Conservation (phyloP, 1,140 invertebrate genomes). For the Copidosoma floridanum region DNA sequence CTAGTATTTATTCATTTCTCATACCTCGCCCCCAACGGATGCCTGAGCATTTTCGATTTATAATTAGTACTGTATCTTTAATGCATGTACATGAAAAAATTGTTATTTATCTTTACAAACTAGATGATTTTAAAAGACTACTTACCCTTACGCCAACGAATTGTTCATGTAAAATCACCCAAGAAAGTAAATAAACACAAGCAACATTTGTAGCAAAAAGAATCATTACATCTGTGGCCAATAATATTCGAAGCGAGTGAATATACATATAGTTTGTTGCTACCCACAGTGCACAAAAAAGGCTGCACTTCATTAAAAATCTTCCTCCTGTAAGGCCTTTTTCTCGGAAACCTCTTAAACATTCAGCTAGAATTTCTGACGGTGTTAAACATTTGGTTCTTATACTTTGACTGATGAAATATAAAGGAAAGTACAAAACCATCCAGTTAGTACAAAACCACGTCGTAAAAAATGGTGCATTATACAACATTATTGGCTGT, state of each 20-base stretch:
- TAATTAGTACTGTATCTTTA: no score
- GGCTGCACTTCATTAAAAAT: conserved; percentile 78
- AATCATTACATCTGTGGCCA: conserved; percentile 88
- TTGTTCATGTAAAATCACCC: conserved; percentile 94
- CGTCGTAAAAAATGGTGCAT: conserved; percentile 90
- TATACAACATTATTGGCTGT: conserved; percentile 65
- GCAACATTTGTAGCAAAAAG: conserved; percentile 91
- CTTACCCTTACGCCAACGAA: conserved; percentile 91
- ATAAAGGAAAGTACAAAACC: conserved; percentile 86
- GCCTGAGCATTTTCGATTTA: no score
- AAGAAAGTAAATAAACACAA: conserved; percentile 90
- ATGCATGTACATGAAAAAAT: no score
- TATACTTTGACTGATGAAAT: conserved; percentile 71
- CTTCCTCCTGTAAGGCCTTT: conserved; percentile 83
- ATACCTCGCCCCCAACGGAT: no score
- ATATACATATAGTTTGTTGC: conserved; percentile 92
- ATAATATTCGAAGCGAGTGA: conserved; percentile 76
- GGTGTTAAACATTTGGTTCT: conserved; percentile 72
- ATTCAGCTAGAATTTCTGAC: conserved; percentile 73
- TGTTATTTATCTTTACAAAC: no score
- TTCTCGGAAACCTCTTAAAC: conserved; percentile 79
- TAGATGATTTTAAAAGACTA: not conserved
- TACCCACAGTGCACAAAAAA: conserved; percentile 89
- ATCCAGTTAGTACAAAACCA: conserved; percentile 95
- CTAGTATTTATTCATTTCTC: no score